Evolutionary conservation across 2,797 vertebrate genomes (phyloP), one percentile per base, ranked within the genome.

Genomic region (Gymnocypris eckloni): DNA sequence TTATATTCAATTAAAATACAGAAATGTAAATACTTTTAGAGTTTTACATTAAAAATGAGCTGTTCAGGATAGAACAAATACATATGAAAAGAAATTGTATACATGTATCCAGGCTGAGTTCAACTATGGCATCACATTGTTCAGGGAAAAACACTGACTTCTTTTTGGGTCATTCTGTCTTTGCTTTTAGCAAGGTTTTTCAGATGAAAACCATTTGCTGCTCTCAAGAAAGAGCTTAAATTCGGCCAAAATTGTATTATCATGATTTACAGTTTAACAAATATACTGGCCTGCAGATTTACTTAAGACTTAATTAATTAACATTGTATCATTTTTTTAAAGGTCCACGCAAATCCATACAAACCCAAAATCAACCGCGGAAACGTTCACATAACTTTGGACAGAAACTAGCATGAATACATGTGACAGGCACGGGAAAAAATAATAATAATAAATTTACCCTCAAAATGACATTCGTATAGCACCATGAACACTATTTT

Each of bases 401-500:
- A 43, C n/a, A 64, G 5, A 82, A 78, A 71, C n/a, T 64, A 33
- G 13, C 37, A 64, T 37, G 0, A 48, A 22, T 48, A n/a, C 28
- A 72, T 54, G 56, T 37, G 56, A 79, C 67, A 79, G 41, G 45
- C 67, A 86, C 16, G 43, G 28, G 18, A 77, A 41, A 66, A 25
- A 2, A n/a, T 1, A 13, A 4, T 3, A 3, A 16, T 16, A 25
- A 70, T 11, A 50, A 33, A 86, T n/a, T 18, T 77, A 25, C 15
- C 48, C 15, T 64, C 16, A 50, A 37, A 33, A 75, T 69, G 41
- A 77, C 45, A 87, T 77, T 73, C 2, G 13, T 81, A 84, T 56
- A 77, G 52, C 81, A 88, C 85, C 73, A 54, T 25, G n/a, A 80
- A 86, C 70, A 54, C 41, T 52, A 64, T 76, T 28, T 81, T 25